Base-by-base conservation (phyloP, 2,797 vertebrate genomes). In the Poeciliopsis turneri region DNA sequence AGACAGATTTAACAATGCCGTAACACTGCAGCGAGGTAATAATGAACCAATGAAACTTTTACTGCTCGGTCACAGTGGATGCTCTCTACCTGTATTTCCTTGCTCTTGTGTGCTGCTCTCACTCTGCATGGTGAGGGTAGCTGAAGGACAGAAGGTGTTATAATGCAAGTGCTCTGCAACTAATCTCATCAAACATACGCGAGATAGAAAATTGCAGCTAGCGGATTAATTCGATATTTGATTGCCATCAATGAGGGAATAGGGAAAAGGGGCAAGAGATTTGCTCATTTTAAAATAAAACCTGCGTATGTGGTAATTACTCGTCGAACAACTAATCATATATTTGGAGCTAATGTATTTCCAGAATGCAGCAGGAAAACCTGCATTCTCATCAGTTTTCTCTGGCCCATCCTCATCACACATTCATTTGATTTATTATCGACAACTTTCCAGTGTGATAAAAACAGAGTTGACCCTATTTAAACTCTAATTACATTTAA, bases 161-260 rank as follows among this genome's bases (percentile, higher is more conserved):
- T 30, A 74, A 88, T 70, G 81, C 79, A 87, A 86, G 84, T 78
- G 45, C 74, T 69, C 70, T 30, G 70, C 43, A 59, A 77, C 53
- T 89, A 81, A 89, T 92, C 90, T 87, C 70, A 83, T 88, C 81
- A 88, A 91, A 89, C 75, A 84, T 8, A 68, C 57, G 36, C 51
- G 61, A 39, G 75, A 76, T 6, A 64, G 51, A 75, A 69, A 76
- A 43, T 78, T 77, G n/a, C 73, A 83, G 46, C 68, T 70, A 76
- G 76, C 77, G 76, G 73, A 72, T 85, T 91, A 80, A 91, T 90
- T 69, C 61, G 36, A 11, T 73, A 72, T 88, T 25, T 55, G 85
- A 89, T 74, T 64, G 69, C 81, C 76, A 84, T 86, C 85, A 76
- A 79, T 47, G 78, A 82, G 78, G 51, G 87, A 90, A 33, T 41